Evolutionary conservation across 2,888 invertebrate genomes (phyloP), one percentile per base, ranked within the genome.

Genomic region (Zaprionus obscuricornis): DNA sequence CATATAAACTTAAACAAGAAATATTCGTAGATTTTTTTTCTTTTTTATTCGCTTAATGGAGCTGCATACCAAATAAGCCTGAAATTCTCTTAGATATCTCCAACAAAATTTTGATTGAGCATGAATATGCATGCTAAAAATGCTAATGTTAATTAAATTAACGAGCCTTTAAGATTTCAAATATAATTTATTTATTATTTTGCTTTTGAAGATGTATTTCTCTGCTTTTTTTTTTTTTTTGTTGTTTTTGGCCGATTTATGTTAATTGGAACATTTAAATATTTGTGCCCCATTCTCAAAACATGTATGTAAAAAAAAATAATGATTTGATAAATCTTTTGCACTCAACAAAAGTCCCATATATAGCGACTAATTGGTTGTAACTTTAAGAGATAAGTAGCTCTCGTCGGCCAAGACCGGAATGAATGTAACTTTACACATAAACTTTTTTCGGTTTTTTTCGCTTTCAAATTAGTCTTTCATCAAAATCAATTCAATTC

Each of bases 71-170:
- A 84, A 84, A 79, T 79, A 72, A 74, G 72, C 39, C 20, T 1
- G 43, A 36, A 24, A 24, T 50, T 6, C 11, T 34, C 36, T 57
- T 55, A 34, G 39, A 27, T 66, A 46, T 40, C 50, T 20, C 31
- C 33, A 40, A 54, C 55, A n/a, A n/a, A 37, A 64, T 45, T 56
- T 75, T 74, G 75, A 78, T 67, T 75, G 58, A 79, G 59, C 76
- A 84, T 78, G 78, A 78, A 78, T 84, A 78, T 84, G 77, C 22
- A 78, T 84, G 59, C 77, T 58, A 52, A 67, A 70, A 74, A 68
- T 66, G 77, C 66, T 64, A 74, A 79, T 66, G 66, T 67, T 76
- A 70, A 79, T 84, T 81, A 64, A 81, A 84, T 77, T 77, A 84
- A 79, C 77, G 67, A 84, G 51, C 62, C 58, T 50, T 49, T 34